These are phyloP conservation scores for Selene dorsalis DNA, from an alignment of 2,797 vertebrate species.

Conservation along the genomic window DNA sequence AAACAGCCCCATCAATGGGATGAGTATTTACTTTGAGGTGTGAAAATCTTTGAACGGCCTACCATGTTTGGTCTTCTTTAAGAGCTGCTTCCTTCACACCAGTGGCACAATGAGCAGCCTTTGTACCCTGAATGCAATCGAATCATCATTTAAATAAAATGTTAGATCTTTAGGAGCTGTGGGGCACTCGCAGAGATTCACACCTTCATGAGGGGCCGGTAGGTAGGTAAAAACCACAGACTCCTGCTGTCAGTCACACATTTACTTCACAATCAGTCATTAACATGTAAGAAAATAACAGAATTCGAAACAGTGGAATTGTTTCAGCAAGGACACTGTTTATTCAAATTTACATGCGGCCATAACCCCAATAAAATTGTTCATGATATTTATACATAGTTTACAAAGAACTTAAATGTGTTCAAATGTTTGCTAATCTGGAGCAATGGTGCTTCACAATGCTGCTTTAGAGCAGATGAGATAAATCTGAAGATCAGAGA, in stretches of 20 bases:
- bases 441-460: conserved; percentile 39
- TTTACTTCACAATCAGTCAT: conserved; percentile 21
- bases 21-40: conserved; percentile 82
- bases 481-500: conserved; percentile 51
- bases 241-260: conserved; percentile 3
- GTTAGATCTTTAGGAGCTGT: conserved; percentile 64
- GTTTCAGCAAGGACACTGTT: conserved; percentile 78
- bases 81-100: conserved; percentile 75
- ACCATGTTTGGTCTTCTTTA: conserved; percentile 72
- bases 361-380: conserved; percentile 76
- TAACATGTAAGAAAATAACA: conserved; percentile 38
- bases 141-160: conserved; percentile 80
- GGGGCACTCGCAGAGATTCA: conserved; percentile 55
- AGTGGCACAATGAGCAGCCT: conserved; percentile 72
- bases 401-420: conserved; percentile 70
- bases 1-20: conserved; percentile 74
- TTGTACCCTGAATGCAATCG: conserved; percentile 67
- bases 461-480: conserved; percentile 33
- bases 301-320: conserved; percentile 40
- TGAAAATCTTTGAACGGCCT: conserved; percentile 80
- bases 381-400: conserved; percentile 81
- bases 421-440: conserved; percentile 54
- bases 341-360: conserved; percentile 85
- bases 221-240: conserved; percentile 37
- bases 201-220: conserved; percentile 58